Evolutionary conservation across 2,797 vertebrate species (phyloP).

Genomic region (Tarsius wallacei): DNA sequence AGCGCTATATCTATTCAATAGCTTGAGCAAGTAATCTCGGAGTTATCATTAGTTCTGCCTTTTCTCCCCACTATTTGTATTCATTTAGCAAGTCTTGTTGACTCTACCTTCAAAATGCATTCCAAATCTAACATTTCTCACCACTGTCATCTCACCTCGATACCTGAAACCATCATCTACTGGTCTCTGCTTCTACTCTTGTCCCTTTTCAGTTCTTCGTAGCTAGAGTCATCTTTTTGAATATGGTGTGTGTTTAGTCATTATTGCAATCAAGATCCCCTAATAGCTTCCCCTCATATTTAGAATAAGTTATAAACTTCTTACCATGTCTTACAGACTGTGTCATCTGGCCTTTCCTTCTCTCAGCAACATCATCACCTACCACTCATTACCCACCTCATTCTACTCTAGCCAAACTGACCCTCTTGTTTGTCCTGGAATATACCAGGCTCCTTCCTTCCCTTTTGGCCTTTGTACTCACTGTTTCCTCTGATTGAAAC

Average conservation of each 20-base stretch:
- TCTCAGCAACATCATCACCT: neutral
- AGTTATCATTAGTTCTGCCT: neutral
- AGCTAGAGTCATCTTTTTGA: neutral
- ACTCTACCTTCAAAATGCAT: neutral
- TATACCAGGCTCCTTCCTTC: neutral
- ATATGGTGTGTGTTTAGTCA: neutral
- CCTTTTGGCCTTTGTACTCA: neutral
- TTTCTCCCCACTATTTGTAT: neutral
- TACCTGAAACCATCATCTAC: neutral
- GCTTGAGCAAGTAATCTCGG: neutral
- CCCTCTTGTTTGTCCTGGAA: neutral
- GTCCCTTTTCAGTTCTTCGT: neutral
- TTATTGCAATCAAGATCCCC: neutral
- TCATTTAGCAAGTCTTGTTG: neutral
- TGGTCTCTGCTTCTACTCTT: neutral
- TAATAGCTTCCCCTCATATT: neutral
- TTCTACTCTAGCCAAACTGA: neutral
- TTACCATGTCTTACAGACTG: neutral
- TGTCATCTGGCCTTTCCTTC: neutral
- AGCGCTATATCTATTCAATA: neutral
- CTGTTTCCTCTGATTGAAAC: neutral
- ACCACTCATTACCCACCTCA: neutral
- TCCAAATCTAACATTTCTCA: neutral
- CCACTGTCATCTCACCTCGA: neutral
- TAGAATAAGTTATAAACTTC: neutral